A percentile compares a stretch with the other conserved stretches of the same genome.
phyloP scores from a whole-genome alignment of 2,113 vertebrate genomes.

The Ciconia boyciana region DNA sequence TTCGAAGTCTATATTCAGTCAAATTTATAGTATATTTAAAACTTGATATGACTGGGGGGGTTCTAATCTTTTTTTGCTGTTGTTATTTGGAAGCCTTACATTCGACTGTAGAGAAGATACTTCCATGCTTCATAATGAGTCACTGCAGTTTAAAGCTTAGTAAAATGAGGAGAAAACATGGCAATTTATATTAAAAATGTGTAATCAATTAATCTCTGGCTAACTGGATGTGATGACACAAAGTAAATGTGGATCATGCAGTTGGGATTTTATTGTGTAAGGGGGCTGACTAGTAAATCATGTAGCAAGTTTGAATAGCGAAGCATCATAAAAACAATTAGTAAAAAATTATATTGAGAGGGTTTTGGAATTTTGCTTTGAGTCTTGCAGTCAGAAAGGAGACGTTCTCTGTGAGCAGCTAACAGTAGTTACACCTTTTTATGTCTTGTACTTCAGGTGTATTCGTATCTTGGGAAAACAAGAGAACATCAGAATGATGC shows the following conservation, averaged over 20 bases:
- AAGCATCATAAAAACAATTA: background rate
- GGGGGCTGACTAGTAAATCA: background rate
- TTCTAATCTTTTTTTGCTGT: background rate
- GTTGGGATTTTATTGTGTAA: fast-evolving
- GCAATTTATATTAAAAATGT: background rate
- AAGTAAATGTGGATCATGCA: background rate
- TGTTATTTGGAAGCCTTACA: background rate
- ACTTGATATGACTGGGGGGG: background rate
- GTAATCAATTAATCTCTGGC: background rate
- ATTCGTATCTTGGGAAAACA: conserved; percentile 95
- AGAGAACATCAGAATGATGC: conserved; percentile 94
- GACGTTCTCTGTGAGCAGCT: background rate
- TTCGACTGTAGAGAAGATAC: background rate
- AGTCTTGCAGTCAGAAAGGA: background rate
- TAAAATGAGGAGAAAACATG: background rate
- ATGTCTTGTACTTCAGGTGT: conserved; percentile 76
- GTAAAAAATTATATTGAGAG: background rate
- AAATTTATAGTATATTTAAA: background rate
- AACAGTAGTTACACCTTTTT: background rate
- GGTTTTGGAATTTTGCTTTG: background rate
- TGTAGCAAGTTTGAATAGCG: background rate
- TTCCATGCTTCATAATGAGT: background rate
- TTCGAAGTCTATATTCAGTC: background rate
- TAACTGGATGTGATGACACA: background rate
- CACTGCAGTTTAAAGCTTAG: background rate